Base-by-base conservation (phyloP, 2,797 vertebrate species). In the Pseudochromis fuscus region DNA sequence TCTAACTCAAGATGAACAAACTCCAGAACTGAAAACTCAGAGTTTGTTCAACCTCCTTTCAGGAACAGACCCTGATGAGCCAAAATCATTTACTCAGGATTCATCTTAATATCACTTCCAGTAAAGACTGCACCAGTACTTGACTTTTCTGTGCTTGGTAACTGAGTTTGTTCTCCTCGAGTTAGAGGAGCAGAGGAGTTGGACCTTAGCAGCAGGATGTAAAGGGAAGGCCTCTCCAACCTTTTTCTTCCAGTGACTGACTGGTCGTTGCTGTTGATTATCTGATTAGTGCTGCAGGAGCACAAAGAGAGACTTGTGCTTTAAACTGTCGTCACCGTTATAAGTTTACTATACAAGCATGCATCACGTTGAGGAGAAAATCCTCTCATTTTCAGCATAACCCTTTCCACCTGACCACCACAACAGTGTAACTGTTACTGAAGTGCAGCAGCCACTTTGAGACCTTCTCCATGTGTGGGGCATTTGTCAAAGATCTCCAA, bases 261-360 rank as follows among this genome's bases (percentile, higher is more conserved):
- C 64, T 46, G 49, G 42, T 48, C 65, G 66, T 68, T 81, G 50
- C 71, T 79, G 33, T 21, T 75, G 59, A 79, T 75, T 82, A 87
- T 86, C 79, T 30, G 52, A 65, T 87, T 81, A 77, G 61, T 27
- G 19, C 65, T 67, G 27, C 13, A 33, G 25, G 57, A 67, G 13
- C 60, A 81, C 67, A 83, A 80, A 77, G 59, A 19, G 38, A 64
- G 27, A 33, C 38, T 70, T 85, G 65, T 83, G 33, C 25, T 66
- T 66, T 33, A 62, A 61, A 27, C 53, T 48, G 30, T 48, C 53
- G 42, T 59, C 19, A 33, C 58, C 48, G 46, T 49, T 38, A 60
- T 40, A 46, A 52, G 58, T 61, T 72, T 75, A 60, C 51, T 69
- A 64, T 79, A 72, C 33, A 74, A 4, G 10, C 38, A 25, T 5